Evolutionary conservation across 2,113 vertebrate genomes (phyloP).

Genomic region (Cochlearius cochlearius): DNA sequence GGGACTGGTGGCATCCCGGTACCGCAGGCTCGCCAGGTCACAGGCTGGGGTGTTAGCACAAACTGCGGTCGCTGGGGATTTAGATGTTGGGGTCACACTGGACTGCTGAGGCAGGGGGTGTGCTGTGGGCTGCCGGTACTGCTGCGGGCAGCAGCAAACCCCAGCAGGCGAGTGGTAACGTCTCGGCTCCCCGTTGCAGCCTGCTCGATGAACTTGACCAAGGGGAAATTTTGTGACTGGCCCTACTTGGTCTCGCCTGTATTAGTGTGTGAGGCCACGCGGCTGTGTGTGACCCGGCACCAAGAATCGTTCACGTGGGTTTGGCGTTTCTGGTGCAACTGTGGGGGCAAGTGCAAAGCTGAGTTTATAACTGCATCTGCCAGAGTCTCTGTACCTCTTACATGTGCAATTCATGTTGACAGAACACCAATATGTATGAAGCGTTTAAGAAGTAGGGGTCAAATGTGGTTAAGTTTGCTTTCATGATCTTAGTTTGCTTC

Average conservation of each 20-base stretch:
- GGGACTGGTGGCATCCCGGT: not conserved
- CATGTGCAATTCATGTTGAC: not conserved
- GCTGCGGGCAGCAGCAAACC: not conserved
- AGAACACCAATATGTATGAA: not conserved
- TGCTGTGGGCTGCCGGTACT: not conserved
- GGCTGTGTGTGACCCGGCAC: not conserved
- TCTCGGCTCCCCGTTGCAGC: fast-evolving
- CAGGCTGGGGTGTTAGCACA: no score
- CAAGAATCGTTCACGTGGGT: not conserved
- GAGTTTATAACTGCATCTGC: not conserved
- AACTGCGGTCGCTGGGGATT: not conserved
- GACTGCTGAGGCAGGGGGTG: fast-evolving
- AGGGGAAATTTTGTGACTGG: not conserved
- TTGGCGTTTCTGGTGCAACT: not conserved
- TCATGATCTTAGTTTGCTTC: not conserved
- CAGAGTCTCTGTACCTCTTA: not conserved
- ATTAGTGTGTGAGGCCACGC: no score
- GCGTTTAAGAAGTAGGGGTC: not conserved
- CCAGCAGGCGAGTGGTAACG: fast-evolving
- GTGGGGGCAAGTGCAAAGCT: not conserved
- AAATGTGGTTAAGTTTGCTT: not conserved
- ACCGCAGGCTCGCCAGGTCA: not conserved
- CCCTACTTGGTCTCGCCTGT: fast-evolving
- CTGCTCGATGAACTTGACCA: no score
- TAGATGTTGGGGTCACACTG: not conserved